phyloP scores from a whole-genome alignment of 2,888 invertebrate species.

The Steinernema carpocapsae region DNA sequence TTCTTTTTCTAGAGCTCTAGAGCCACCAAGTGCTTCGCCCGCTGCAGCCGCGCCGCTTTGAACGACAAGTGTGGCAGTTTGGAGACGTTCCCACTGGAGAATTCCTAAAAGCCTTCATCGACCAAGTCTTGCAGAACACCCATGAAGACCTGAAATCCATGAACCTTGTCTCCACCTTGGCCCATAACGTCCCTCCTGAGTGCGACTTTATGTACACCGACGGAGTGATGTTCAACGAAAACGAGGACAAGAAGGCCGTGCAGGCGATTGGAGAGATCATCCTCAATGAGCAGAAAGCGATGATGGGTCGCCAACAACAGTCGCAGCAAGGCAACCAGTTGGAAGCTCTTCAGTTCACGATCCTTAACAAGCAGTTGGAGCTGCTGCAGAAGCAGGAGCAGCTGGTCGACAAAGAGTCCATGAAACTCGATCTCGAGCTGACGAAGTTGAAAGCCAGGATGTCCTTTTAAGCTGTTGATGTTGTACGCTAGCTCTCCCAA shows the following conservation, averaged over 20 bases:
- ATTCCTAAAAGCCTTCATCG: conserved; percentile 34
- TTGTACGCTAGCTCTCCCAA: neutral
- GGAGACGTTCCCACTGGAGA: conserved; percentile 34
- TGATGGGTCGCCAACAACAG: neutral
- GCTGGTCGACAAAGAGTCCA: conserved; percentile 36
- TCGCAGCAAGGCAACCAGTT: conserved; percentile 9
- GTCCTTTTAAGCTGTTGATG: conserved; percentile 2
- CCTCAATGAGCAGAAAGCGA: conserved; percentile 27
- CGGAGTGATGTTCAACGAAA: conserved; percentile 40
- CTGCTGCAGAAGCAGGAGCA: conserved; percentile 39
- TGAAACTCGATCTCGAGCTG: conserved; percentile 39
- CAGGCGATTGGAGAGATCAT: conserved; percentile 36
- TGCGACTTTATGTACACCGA: conserved; percentile 42
- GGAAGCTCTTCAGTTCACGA: conserved; percentile 12
- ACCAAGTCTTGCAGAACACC: conserved; percentile 37
- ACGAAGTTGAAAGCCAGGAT: neutral
- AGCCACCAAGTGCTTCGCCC: conserved; percentile 37
- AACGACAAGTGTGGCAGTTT: conserved; percentile 34
- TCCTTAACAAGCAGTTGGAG: conserved; percentile 37
- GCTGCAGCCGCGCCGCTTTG: conserved; percentile 37
- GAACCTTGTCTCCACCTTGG: conserved; percentile 36
- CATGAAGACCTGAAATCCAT: conserved; percentile 38
- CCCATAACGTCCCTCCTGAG: conserved; percentile 37
- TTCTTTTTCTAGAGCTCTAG: no score
- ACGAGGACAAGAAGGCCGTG: conserved; percentile 30